Conservation (phyloP, 1,140 invertebrate genomes). For the Dufourea novaeangliae region DNA sequence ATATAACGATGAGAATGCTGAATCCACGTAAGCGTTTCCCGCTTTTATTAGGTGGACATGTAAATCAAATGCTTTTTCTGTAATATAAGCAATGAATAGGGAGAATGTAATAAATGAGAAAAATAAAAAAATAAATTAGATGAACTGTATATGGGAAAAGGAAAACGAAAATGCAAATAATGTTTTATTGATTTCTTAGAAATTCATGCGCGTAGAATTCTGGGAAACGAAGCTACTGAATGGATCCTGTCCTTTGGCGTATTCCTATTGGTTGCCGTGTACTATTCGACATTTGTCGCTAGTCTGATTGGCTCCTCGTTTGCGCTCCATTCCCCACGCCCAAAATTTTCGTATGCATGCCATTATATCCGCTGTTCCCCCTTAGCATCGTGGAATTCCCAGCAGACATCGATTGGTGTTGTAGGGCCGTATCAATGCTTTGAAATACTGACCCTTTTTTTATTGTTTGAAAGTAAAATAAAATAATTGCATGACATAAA, state of each 20-base stretch:
- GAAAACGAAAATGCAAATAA: neutral
- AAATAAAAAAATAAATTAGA: neutral
- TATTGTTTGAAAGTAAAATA: neutral
- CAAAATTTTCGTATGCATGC: conserved; percentile 36
- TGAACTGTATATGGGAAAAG: neutral
- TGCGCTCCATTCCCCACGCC: conserved; percentile 26
- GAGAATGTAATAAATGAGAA: no score
- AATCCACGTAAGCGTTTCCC: conserved; percentile 38
- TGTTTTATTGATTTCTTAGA: conserved; percentile 53
- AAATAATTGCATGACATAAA: neutral
- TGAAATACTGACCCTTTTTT: neutral
- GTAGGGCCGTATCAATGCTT: conserved; percentile 38
- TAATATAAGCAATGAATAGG: neutral
- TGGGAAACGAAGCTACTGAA: conserved; percentile 57
- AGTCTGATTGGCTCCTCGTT: conserved; percentile 50
- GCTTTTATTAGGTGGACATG: conserved; percentile 26
- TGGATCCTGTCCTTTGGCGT: conserved; percentile 35
- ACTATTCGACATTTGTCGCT: conserved; percentile 4
- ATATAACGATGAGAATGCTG: conserved; percentile 16
- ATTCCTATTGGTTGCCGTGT: conserved; percentile 50
- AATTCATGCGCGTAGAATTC: conserved; percentile 30
- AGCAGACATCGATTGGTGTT: conserved; percentile 52
- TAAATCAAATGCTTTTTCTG: neutral
- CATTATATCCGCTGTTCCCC: conserved; percentile 37
- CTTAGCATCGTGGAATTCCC: conserved; percentile 18